Conservation (phyloP, 1,140 invertebrate species). For the Saccostrea cuccullata region DNA sequence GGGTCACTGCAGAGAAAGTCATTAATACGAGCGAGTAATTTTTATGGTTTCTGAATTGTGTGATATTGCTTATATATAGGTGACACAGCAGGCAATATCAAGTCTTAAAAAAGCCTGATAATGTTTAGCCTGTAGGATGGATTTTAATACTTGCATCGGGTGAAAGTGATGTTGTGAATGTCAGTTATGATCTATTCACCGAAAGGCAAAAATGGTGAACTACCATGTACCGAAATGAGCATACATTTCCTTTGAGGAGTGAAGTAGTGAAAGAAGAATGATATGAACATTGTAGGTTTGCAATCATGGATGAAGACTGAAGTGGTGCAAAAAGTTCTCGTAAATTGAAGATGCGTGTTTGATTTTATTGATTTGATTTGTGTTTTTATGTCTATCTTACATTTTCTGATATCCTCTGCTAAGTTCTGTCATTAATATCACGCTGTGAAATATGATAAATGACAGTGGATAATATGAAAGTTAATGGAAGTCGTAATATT, state of each 20-base stretch:
- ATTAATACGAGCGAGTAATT: constrained; percentile 26
- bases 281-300: neutral
- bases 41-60: constrained; percentile 6
- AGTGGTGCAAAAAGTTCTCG: neutral
- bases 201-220: constrained; percentile 1
- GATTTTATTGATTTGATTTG: constrained; percentile 5
- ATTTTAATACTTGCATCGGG: constrained; percentile 3
- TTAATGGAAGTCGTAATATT: neutral
- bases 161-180: constrained; percentile 19
- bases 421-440: neutral
- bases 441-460: neutral
- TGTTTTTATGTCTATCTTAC: neutral
- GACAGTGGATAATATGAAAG: neutral
- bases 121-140: constrained; percentile 13
- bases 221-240: neutral
- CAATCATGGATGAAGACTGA: neutral
- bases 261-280: neutral
- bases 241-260: neutral
- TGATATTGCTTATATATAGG: neutral
- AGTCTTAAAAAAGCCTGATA: neutral
- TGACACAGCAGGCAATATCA: neutral
- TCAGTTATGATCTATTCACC: neutral
- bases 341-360: constrained; percentile 26
- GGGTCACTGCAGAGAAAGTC: constrained; percentile 14
- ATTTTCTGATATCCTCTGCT: neutral